A percentile compares a stretch with the other conserved stretches of the same genome.
Evolutionary conservation across 2,888 invertebrate genomes (phyloP).

Genomic region (Drosophila vallismaia): DNA sequence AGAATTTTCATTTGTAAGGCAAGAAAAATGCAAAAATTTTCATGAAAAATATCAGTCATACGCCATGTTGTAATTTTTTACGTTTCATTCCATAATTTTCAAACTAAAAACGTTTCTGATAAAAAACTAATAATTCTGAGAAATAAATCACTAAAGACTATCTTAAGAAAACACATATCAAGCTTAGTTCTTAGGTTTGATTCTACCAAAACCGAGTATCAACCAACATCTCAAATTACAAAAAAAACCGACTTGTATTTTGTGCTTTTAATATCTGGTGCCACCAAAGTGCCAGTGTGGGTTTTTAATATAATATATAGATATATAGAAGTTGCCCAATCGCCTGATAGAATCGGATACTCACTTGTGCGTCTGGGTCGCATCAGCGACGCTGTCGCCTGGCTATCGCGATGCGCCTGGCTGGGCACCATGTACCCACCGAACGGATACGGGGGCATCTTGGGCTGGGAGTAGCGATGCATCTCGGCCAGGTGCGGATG

Average conservation of each 20-base stretch:
- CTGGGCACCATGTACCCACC: conserved; percentile 79
- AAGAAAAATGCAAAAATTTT: background rate
- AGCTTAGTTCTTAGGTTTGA: no score
- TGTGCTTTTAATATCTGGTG: conserved; percentile 23
- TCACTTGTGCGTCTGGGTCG: conserved; percentile 84
- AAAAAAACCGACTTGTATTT: conserved; percentile 10
- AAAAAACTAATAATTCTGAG: no score
- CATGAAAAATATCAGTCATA: background rate
- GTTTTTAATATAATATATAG: conserved; percentile 14
- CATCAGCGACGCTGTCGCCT: conserved; percentile 62
- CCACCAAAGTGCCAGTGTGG: conserved; percentile 20
- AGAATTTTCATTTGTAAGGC: background rate
- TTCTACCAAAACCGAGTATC: background rate
- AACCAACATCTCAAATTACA: conserved; percentile 12
- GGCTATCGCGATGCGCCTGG: conserved; percentile 55
- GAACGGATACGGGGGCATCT: conserved; percentile 83
- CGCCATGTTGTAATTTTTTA: no score
- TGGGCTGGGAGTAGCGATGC: conserved; percentile 81
- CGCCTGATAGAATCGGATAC: conserved; percentile 53
- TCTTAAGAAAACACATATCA: no score
- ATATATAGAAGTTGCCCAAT: conserved; percentile 11
- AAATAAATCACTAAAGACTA: no score
- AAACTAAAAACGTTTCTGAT: no score
- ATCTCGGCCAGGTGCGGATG: conserved; percentile 57
- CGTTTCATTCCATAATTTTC: no score